Base-by-base conservation (phyloP, 2,797 vertebrate genomes). In the Danio kyathit region DNA sequence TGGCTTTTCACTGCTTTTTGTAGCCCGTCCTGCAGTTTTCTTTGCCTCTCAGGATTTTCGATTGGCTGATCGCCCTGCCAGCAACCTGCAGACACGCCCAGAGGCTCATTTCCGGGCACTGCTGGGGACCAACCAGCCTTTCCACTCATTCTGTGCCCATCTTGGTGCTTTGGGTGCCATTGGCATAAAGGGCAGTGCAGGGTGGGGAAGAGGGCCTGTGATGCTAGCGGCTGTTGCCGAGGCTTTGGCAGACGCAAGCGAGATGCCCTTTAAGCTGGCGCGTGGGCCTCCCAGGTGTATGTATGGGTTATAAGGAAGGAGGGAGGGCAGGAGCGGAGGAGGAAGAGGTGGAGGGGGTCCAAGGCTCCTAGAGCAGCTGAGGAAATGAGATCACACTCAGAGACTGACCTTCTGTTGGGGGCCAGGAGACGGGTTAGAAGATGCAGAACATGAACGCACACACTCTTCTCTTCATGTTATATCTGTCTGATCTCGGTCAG, bases 41-140 rank as follows among this genome's bases (percentile, higher is more conserved):
- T 75, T 49, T 75, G 44, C 44, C 16, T 51, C 19, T 43, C 59
- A 69, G 63, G 49, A n/a, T n/a, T n/a, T 61, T 11, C 19, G 41
- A 73, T 74, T 71, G 72, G 66, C 13, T 17, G n/a, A 7, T 70
- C 1, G 7, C 11, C 17, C 11, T 74, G 21, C 51, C 71, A 60
- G 41, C 16, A 66, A 16, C 51, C 66, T 71, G 11, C 59, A 41
- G 59, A 54, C 19, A 54, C 67, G 51, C 49, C 67, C 38, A n/a
- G 6, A 84, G 64, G 74, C 60, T 81, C 66, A 67, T 84, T 83
- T 81, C 59, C 38, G 21, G n/a, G 59, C 73, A 52, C 64, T 59
- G 77, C 74, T 78, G 21, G 73, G 57, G 59, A 63, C 16, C 10
- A 46, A 49, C 44, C 56, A 75, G 11, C 73, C 29, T 40, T 63